phyloP scores from a whole-genome alignment of 2,888 invertebrate genomes.

The Mythimna loreyi region DNA sequence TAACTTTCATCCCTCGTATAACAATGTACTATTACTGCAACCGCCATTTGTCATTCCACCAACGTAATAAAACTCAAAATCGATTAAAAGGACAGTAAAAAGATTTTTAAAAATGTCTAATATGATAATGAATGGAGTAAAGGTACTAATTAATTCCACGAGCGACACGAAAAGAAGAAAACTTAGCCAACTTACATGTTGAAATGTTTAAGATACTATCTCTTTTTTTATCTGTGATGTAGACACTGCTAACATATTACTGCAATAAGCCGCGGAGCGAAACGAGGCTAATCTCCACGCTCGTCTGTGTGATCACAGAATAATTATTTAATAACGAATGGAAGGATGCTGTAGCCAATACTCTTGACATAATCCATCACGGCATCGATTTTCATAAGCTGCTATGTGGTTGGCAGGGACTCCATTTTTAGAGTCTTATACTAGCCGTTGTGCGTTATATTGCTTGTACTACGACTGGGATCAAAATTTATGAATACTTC shows the following conservation, averaged over 20 bases:
- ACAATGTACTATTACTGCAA: no score
- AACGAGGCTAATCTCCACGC: slow-evolving; percentile 14
- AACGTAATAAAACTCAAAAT: no score
- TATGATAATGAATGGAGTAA: no score
- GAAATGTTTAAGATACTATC: neutral
- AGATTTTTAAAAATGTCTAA: no score
- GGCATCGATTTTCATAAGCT: neutral
- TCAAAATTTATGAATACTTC: no score
- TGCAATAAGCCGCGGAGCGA: slow-evolving; percentile 9
- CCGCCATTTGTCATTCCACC: no score
- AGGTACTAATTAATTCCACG: neutral
- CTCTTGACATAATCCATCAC: slow-evolving; percentile 15
- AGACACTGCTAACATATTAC: slow-evolving; percentile 9
- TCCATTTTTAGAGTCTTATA: neutral
- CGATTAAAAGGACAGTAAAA: no score
- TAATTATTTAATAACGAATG: slow-evolving; percentile 32
- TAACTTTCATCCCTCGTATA: no score
- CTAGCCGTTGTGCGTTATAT: no score
- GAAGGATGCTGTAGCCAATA: slow-evolving; percentile 2
- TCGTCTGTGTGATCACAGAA: slow-evolving; percentile 27
- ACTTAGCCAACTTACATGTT: neutral
- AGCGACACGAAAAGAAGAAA: neutral
- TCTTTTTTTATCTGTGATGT: slow-evolving; percentile 16
- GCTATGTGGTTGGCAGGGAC: neutral
- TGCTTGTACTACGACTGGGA: no score